Conservation (phyloP, 2,113 vertebrate genomes). For the Osmerus eperlanus region DNA sequence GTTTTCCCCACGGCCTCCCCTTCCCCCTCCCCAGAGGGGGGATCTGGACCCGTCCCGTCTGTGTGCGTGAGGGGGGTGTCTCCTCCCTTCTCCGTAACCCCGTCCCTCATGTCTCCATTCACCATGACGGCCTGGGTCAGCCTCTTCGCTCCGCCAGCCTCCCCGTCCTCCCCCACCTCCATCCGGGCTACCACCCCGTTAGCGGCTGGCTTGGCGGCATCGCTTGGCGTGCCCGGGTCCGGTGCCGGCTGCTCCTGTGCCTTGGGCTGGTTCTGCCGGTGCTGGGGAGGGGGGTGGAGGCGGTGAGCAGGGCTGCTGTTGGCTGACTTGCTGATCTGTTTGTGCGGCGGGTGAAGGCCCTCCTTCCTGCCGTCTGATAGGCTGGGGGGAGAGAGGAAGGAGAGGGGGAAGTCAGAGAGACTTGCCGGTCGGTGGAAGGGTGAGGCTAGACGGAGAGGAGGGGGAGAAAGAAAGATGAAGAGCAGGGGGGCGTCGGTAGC, state of each 20-base stretch:
- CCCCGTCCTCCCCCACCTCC: conserved; percentile 43
- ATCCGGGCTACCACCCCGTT: conserved; percentile 67
- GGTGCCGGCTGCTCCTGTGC: conserved; percentile 1
- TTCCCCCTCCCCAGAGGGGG: conserved; percentile 30
- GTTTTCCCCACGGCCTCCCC: conserved; percentile 13
- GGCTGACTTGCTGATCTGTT: conserved; percentile 54
- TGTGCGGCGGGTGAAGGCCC: conserved; percentile 41
- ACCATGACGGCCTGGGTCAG: conserved; percentile 46
- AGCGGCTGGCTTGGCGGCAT: conserved; percentile 51
- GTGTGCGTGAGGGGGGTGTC: conserved; percentile 21
- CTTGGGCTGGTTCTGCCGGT: neutral
- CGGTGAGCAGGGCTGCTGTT: conserved; percentile 61
- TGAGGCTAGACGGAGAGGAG: neutral
- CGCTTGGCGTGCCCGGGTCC: conserved; percentile 17
- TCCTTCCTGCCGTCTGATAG: conserved; percentile 61
- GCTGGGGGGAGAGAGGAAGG: conserved; percentile 50
- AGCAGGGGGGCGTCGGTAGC: conserved; percentile 4
- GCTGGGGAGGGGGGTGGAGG: conserved; percentile 6
- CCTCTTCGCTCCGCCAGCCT: conserved; percentile 17
- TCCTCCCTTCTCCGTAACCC: conserved; percentile 29
- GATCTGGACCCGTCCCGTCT: conserved; percentile 10
- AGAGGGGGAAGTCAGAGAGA: conserved; percentile 40
- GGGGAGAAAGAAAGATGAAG: neutral
- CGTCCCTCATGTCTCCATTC: conserved; percentile 63
- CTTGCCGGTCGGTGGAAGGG: neutral